phyloP scores from a whole-genome alignment of 1,140 invertebrate species.

The Gryllus bimaculatus region DNA sequence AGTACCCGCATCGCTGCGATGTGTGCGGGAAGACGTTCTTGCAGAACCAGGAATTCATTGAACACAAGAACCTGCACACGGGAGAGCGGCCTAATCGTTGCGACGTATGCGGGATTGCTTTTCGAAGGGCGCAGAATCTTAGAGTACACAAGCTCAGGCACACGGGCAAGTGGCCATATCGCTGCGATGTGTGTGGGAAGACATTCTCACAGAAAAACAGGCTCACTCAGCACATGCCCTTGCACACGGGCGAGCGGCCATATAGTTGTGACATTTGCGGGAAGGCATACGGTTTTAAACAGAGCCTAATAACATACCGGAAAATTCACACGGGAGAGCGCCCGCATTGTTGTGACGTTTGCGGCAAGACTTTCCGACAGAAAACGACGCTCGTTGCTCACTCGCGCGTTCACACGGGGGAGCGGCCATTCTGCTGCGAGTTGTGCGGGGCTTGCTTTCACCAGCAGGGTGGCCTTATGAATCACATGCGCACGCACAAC shows the following conservation, averaged over 20 bases:
- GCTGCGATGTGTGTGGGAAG: background rate
- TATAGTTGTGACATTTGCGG: background rate
- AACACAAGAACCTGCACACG: background rate
- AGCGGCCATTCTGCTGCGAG: constrained; percentile 28
- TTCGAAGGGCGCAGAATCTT: background rate
- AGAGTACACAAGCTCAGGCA: background rate
- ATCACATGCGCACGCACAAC: background rate
- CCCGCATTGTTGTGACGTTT: background rate
- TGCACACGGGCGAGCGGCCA: constrained; percentile 7
- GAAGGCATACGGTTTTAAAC: background rate
- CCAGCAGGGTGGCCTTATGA: background rate
- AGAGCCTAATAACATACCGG: background rate
- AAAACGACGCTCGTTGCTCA: constrained; percentile 31
- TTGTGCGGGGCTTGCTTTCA: constrained; percentile 27
- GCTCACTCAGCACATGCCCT: background rate
- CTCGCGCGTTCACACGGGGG: constrained; percentile 44
- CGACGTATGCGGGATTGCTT: background rate
- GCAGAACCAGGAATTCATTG: background rate
- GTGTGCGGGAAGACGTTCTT: background rate
- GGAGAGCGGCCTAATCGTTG: background rate
- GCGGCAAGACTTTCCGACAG: background rate
- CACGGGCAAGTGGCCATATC: background rate
- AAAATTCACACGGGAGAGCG: constrained; percentile 9
- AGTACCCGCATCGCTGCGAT: background rate
- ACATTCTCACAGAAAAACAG: background rate